A percentile compares a stretch with the other conserved stretches of the same genome.
Evolutionary conservation across 1,140 invertebrate species (phyloP).

Genomic region (Drosophila kikkawai): DNA sequence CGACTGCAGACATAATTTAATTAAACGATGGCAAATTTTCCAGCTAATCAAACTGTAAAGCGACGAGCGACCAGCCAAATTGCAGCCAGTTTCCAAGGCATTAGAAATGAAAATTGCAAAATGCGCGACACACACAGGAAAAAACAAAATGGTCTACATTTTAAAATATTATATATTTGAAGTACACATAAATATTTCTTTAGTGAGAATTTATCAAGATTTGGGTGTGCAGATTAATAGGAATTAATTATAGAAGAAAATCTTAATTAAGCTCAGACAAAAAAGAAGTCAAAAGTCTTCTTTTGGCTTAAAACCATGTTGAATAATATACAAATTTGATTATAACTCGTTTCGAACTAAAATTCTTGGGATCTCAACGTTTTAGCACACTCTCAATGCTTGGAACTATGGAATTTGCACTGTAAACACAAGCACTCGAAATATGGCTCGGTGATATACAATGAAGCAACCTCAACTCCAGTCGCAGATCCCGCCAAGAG

Average conservation of each 20-base stretch:
- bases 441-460: slow-evolving; percentile 38
- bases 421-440: slow-evolving; percentile 19
- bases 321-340: neutral
- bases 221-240: too few species aligned
- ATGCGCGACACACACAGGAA: slow-evolving; percentile 10
- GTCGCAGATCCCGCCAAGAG: slow-evolving; percentile 11
- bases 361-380: neutral
- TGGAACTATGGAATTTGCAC: slow-evolving; percentile 19
- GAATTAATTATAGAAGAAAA: neutral
- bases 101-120: slow-evolving; percentile 65
- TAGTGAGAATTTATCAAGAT: too few species aligned
- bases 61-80: slow-evolving; percentile 37
- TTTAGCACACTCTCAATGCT: neutral
- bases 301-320: neutral
- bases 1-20: slow-evolving; percentile 74
- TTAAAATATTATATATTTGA: too few species aligned
- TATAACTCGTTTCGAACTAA: neutral
- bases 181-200: too few species aligned
- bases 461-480: slow-evolving; percentile 31
- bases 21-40: slow-evolving; percentile 81
- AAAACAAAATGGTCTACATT: slow-evolving; percentile 1
- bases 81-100: slow-evolving; percentile 53
- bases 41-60: slow-evolving; percentile 73
- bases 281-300: too few species aligned
- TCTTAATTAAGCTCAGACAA: neutral